These are phyloP conservation scores for Dipodomys ordii DNA, from an alignment of 2,113 vertebrate species.

Conservation along the genomic window DNA sequence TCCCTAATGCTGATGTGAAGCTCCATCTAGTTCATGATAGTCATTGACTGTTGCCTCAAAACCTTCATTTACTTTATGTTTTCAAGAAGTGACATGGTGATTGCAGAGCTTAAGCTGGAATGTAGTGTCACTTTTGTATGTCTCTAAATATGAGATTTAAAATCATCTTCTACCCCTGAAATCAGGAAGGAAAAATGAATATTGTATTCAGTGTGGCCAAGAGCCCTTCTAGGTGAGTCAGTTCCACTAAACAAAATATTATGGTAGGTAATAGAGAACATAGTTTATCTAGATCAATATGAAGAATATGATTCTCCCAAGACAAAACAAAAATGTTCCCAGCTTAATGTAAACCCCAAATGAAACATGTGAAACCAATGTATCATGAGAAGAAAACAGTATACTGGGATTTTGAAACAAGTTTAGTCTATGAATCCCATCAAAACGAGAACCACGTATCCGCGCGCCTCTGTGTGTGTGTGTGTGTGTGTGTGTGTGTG, in stretches of 20 bases:
- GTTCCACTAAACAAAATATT: conserved; percentile 57
- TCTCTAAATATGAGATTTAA: conserved; percentile 62
- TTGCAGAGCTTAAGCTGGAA: conserved; percentile 10
- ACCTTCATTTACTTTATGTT: conserved; percentile 66
- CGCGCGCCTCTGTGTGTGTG: too few species aligned
- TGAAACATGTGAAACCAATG: background rate
- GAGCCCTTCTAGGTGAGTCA: conserved; percentile 27
- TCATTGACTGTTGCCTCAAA: conserved; percentile 44
- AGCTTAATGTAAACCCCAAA: conserved; percentile 51
- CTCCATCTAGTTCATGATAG: conserved; percentile 8
- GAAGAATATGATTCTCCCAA: conserved; percentile 38
- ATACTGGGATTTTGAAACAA: conserved; percentile 48
- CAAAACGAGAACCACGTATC: too few species aligned
- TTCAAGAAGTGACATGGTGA: conserved; percentile 37
- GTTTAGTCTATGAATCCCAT: conserved; percentile 18
- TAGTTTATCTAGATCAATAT: conserved; percentile 67
- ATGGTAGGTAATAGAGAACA: conserved; percentile 57
- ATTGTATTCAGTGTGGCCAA: conserved; percentile 41
- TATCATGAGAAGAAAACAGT: conserved; percentile 19
- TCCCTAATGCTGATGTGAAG: conserved; percentile 36
- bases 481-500: too few species aligned
- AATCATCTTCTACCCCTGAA: conserved; percentile 52
- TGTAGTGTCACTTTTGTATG: background rate
- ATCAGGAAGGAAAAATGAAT: conserved; percentile 44
- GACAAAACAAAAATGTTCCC: conserved; percentile 16